Conservation (phyloP, 2,113 vertebrate species). For the Taurulus bubalis region DNA sequence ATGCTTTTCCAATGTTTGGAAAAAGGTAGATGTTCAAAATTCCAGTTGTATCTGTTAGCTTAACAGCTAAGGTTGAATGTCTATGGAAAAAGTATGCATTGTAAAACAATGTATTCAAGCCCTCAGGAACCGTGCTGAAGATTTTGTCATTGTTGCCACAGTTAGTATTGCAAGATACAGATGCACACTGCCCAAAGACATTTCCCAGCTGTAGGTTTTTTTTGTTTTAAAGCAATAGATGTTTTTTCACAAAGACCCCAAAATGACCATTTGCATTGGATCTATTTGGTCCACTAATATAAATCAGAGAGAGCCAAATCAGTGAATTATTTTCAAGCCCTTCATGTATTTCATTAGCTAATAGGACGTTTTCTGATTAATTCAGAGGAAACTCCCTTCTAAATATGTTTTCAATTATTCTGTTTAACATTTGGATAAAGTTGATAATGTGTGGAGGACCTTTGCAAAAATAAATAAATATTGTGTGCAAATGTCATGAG, state of each 20-base stretch:
- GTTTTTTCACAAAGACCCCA: not conserved
- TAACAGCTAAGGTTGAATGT: slow-evolving; percentile 13
- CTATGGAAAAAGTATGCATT: slow-evolving; percentile 10
- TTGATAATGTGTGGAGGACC: not conserved
- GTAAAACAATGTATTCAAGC: not conserved
- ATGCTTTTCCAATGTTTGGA: not conserved
- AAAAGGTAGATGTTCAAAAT: not conserved
- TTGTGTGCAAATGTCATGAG: not conserved
- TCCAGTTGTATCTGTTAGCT: not conserved
- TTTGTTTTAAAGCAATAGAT: not conserved
- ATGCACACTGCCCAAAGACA: not conserved
- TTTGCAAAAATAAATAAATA: not conserved
- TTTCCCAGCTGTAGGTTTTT: not conserved
- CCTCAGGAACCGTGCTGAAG: not conserved
- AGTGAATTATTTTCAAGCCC: not conserved
- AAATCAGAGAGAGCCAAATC: not conserved
- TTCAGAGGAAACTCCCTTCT: not conserved
- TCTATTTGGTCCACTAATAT: not conserved
- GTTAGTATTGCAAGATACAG: not conserved
- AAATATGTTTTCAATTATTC: not conserved
- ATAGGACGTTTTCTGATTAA: not conserved
- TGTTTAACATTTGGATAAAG: slow-evolving; percentile 1
- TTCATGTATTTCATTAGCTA: not conserved
- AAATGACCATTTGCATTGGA: not conserved
- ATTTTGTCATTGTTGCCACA: not conserved